A percentile compares a stretch with the other conserved stretches of the same genome.
phyloP scores from a whole-genome alignment of 2,113 vertebrate genomes.

The cat (Felis catus) region DNA sequence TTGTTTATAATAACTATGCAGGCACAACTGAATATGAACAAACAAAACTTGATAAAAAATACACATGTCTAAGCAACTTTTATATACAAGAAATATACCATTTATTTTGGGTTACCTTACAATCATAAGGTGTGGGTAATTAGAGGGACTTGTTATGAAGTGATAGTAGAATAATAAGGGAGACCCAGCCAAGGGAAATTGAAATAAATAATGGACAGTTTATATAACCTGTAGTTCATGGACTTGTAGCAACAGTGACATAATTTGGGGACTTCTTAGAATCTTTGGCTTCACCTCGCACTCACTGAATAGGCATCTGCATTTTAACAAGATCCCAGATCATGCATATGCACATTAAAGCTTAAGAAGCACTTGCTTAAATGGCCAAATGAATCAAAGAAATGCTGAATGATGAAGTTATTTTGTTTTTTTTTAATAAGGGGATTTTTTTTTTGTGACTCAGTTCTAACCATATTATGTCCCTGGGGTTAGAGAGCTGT shows the following conservation, averaged over 20 bases:
- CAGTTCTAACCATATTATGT: neutral
- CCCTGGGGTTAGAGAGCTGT: neutral
- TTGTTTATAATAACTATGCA: neutral
- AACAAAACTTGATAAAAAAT: neutral
- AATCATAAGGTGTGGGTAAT: neutral
- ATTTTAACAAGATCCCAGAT: constrained; percentile 28
- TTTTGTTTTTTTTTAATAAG: constrained; percentile 18
- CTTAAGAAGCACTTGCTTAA: constrained; percentile 35
- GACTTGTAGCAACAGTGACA: neutral
- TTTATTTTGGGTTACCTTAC: constrained; percentile 42
- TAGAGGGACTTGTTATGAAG: neutral
- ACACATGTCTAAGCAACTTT: neutral
- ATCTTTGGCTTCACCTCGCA: neutral
- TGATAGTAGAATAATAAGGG: neutral
- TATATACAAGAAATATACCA: constrained; percentile 6
- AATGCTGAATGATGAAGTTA: neutral
- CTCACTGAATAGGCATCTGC: neutral
- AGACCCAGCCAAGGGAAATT: neutral
- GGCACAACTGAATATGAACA: neutral
- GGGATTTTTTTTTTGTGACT: neutral
- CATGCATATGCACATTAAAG: neutral
- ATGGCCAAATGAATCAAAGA: neutral
- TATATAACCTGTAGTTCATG: neutral
- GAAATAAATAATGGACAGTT: constrained; percentile 19
- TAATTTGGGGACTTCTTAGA: neutral